These are phyloP conservation scores for Xerus inauris DNA, from an alignment of 2,113 vertebrate species.

Conservation along the genomic window DNA sequence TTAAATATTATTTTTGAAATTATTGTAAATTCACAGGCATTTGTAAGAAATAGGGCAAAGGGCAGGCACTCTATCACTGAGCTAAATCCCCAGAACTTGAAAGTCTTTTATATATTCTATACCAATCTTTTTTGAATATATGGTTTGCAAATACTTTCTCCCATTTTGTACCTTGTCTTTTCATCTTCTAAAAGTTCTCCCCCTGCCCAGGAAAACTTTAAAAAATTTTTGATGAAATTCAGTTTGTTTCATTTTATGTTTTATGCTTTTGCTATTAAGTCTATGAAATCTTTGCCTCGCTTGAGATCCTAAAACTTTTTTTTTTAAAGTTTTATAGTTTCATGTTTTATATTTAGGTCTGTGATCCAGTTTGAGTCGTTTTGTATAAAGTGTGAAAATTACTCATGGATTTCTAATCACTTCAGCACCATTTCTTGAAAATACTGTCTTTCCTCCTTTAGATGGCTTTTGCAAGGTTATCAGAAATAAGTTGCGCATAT, in stretches of 20 bases:
- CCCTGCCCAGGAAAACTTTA: not conserved
- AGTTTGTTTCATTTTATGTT: not conserved
- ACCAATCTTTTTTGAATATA: not conserved
- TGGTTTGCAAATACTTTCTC: slow-evolving; percentile 1
- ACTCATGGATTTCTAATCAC: not conserved
- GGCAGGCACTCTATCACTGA: no score
- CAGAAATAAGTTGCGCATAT: not conserved
- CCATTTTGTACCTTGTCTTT: not conserved
- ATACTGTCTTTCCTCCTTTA: not conserved
- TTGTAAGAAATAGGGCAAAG: not conserved
- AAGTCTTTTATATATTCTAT: not conserved
- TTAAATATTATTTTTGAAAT: slow-evolving; percentile 21
- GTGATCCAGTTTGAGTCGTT: slow-evolving; percentile 4
- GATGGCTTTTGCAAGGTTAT: not conserved
- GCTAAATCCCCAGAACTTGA: no score
- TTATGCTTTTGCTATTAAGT: not conserved
- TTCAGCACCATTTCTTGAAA: not conserved
- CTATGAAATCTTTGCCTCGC: not conserved
- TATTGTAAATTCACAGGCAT: not conserved
- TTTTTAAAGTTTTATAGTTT: not conserved
- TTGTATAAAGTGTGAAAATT: not conserved
- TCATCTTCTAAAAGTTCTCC: not conserved
- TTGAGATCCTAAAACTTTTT: not conserved
- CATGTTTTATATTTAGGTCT: slow-evolving; percentile 8
- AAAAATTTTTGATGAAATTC: not conserved